Conservation (phyloP, 2,888 invertebrate species). For the Meiosimyza decipiens region DNA sequence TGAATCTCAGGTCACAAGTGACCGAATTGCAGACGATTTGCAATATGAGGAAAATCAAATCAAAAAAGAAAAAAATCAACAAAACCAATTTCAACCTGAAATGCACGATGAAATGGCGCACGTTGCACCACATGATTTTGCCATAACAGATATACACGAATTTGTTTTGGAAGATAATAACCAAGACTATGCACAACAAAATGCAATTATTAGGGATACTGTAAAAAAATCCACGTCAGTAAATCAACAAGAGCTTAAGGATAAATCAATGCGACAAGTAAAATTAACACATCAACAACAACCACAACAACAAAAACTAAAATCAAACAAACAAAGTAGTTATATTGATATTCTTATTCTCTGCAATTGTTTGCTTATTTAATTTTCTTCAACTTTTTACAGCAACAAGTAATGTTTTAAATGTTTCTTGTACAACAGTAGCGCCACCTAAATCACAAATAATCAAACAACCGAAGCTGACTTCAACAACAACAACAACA, state of each 20-base stretch:
- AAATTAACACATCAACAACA: constrained; percentile 11
- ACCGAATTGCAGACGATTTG: constrained; percentile 10
- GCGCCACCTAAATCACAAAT: constrained; percentile 9
- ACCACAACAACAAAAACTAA: constrained; percentile 1
- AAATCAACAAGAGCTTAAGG: neutral
- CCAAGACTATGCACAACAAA: no score
- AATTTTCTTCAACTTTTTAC: constrained; percentile 22
- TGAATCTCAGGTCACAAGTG: constrained; percentile 21
- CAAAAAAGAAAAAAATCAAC: neutral
- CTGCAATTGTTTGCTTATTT: neutral
- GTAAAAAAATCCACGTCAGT: no score
- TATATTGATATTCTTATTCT: neutral
- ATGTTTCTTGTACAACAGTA: neutral
- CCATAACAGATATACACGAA: no score
- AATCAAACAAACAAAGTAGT: constrained; percentile 24
- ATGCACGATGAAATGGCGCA: neutral
- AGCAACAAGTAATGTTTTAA: constrained; percentile 11
- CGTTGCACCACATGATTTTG: no score
- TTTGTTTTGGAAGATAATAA: no score
- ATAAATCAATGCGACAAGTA: neutral
- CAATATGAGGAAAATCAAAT: neutral
- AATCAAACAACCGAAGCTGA: constrained; percentile 2
- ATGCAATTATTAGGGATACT: no score
- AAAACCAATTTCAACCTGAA: neutral
- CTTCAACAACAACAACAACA: neutral